Evolutionary conservation across 2,888 invertebrate genomes (phyloP).

Genomic region (Plebejus argus): DNA sequence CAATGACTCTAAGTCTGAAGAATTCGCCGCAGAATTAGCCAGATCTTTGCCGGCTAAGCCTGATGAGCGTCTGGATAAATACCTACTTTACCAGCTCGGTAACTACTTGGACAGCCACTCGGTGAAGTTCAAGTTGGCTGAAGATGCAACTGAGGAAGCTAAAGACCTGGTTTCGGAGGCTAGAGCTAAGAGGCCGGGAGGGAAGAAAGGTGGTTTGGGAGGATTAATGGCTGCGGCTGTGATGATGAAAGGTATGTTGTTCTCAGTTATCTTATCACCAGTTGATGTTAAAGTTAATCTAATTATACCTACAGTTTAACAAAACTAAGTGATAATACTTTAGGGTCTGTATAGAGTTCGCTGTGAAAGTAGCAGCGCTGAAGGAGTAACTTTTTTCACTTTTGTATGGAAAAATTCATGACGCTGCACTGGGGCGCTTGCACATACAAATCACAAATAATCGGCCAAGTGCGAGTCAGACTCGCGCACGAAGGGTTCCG

Average conservation of each 20-base stretch:
- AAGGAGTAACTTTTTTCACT: too few relatives aligned
- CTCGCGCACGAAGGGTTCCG: too few relatives aligned
- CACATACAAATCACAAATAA: too few relatives aligned
- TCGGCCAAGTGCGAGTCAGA: too few relatives aligned
- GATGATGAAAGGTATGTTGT: slow-evolving; percentile 80
- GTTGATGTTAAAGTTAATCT: too few relatives aligned
- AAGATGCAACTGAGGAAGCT: slow-evolving; percentile 82
- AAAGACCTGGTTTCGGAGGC: slow-evolving; percentile 79
- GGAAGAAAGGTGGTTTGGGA: slow-evolving; percentile 77
- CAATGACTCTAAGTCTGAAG: slow-evolving; percentile 82
- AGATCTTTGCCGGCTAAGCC: slow-evolving; percentile 88
- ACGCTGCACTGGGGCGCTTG: too few relatives aligned
- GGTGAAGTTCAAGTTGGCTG: slow-evolving; percentile 85
- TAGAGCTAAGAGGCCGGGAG: slow-evolving; percentile 73
- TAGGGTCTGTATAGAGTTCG: too few relatives aligned
- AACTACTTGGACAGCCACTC: slow-evolving; percentile 87
- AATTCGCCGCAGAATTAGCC: slow-evolving; percentile 87
- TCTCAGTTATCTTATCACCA: background rate
- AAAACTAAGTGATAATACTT: too few relatives aligned
- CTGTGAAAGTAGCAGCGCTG: too few relatives aligned
- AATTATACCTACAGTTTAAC: too few relatives aligned
- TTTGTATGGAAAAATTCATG: too few relatives aligned
- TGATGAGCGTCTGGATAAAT: slow-evolving; percentile 88
- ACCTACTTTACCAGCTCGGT: slow-evolving; percentile 85
- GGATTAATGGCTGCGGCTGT: slow-evolving; percentile 78